Evolutionary conservation across 2,797 vertebrate species (phyloP), one percentile per base, ranked within the genome.

Genomic region (Aplochiton taeniatus): DNA sequence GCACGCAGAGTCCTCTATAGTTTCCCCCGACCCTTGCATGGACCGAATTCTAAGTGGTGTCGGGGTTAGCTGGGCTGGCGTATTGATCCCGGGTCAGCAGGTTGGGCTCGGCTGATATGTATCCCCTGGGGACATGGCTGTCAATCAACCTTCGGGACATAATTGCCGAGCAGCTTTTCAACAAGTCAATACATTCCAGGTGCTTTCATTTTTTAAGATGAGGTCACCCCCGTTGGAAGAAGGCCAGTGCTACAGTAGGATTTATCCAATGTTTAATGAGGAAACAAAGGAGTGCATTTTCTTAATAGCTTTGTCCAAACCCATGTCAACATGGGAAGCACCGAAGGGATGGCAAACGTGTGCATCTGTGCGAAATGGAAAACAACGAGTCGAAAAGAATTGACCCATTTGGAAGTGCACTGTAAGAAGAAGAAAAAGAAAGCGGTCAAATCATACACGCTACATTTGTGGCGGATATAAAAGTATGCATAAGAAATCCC

Each of bases 41-140:
- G 74, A 76, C 69, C 72, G 62, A 72, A 67, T 76, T 69, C 69
- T 75, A 69, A 70, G 72, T 68, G 56, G 62, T 65, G 51, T 57
- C 70, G 63, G 72, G 68, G 51, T 66, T 62, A 59, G 59, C 55
- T 60, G 61, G 49, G 60, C 57, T 64, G 70, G 67, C 63, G 60
- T 58, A 75, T 75, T 68, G 73, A 75, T 73, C 48, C 61, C 20
- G 42, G 69, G 74, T 66, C 67, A 64, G 55, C 44, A 70, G 67
- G 69, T 65, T 70, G 49, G 53, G 53, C 70, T 47, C 44, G 67
- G 58, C 61, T 63, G 61, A 75, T 65, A 75, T 66, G 66, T 68
- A 57, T 58, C 48, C 61, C 64, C 66, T 31, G 19, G 57, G 66
- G 73, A 78, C 58, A 54, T 61, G 46, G 53, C 66, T 67, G 69